A percentile compares a stretch with the other conserved stretches of the same genome.
Evolutionary conservation across 2,797 vertebrate genomes (phyloP).

Genomic region (Scarus forsteni): DNA sequence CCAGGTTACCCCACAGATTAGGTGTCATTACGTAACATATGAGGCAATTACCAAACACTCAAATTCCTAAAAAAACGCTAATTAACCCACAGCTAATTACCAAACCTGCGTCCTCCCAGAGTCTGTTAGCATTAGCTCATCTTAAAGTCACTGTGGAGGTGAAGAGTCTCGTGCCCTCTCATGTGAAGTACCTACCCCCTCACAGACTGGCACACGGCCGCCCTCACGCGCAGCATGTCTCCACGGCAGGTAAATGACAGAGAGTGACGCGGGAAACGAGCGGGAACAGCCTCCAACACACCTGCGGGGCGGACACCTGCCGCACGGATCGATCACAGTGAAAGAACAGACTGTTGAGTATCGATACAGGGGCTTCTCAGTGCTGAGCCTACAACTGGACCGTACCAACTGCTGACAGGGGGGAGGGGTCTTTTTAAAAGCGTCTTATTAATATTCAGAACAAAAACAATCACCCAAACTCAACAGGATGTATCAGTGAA

Average conservation of each 20-base stretch:
- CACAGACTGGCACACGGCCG: slow-evolving; percentile 57
- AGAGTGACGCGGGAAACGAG: not conserved
- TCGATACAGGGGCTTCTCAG: not conserved
- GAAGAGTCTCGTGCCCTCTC: slow-evolving; percentile 52
- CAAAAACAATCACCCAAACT: not conserved
- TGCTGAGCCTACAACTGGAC: slow-evolving; percentile 1
- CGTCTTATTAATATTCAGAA: accelerated
- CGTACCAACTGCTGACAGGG: slow-evolving; percentile 4
- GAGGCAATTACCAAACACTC: not conserved
- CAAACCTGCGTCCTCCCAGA: too few species aligned
- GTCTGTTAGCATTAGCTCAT: slow-evolving; percentile 1
- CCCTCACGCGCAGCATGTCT: slow-evolving; percentile 76
- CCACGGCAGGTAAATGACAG: not conserved
- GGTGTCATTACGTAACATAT: slow-evolving; percentile 11
- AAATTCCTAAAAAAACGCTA: not conserved
- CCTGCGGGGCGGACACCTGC: not conserved
- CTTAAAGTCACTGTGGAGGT: slow-evolving; percentile 22
- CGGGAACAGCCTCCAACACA: accelerated
- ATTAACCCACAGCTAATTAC: too few species aligned
- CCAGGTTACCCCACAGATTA: not conserved
- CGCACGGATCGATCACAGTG: not conserved
- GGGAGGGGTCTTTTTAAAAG: not conserved
- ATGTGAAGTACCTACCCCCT: slow-evolving; percentile 78
- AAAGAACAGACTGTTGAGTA: not conserved
- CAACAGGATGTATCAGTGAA: accelerated